These are phyloP conservation scores for Eremobia ochroleuca DNA, from an alignment of 2,888 invertebrate species.

Conservation along the genomic window DNA sequence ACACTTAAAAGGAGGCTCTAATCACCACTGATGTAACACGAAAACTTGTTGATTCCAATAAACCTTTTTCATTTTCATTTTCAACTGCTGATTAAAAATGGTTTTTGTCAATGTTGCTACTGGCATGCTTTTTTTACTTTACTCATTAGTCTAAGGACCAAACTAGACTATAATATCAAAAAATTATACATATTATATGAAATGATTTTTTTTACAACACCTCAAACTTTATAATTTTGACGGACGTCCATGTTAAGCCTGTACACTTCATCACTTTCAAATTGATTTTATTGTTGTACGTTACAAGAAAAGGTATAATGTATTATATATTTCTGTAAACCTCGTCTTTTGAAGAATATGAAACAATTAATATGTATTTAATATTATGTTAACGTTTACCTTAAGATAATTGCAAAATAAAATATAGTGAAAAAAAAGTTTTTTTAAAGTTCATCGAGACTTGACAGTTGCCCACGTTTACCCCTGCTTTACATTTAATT, in stretches of 20 bases:
- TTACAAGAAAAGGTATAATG: no score
- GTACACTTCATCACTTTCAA: background rate
- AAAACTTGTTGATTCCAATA: no score
- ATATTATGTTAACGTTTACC: background rate
- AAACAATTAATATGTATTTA: background rate
- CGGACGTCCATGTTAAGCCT: background rate
- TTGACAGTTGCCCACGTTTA: background rate
- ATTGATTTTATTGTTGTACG: no score
- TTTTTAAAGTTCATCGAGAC: background rate
- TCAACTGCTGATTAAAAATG: no score
- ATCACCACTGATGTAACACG: no score
- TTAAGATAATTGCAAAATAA: background rate
- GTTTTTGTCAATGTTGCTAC: background rate
- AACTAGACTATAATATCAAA: background rate
- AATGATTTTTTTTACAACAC: background rate
- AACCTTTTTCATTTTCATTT: no score
- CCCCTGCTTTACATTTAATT: no score
- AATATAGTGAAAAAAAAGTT: background rate
- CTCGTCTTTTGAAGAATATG: no score
- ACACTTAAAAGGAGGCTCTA: no score
- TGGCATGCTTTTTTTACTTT: background rate
- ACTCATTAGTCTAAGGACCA: background rate
- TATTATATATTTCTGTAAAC: no score
- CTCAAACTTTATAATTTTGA: constrained; percentile 1
- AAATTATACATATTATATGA: background rate